phyloP scores from a whole-genome alignment of 2,888 invertebrate species.

The Diaphora mendica region DNA sequence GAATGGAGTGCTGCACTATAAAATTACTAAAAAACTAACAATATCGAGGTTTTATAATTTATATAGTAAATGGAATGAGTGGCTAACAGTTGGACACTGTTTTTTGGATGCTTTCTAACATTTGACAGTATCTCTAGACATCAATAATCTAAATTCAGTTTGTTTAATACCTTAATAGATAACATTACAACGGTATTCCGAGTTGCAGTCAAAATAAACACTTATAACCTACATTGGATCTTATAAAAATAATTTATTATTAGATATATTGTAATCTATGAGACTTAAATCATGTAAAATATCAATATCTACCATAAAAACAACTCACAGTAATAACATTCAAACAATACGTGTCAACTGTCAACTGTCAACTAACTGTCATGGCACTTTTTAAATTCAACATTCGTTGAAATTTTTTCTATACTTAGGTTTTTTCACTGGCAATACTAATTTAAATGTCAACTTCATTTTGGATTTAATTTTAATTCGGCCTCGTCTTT shows the following conservation, averaged over 20 bases:
- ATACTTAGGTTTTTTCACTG: background rate
- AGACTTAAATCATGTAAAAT: background rate
- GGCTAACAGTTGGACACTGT: no score
- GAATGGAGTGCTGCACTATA: no score
- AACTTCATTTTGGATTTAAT: slow-evolving; percentile 67
- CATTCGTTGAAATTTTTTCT: background rate
- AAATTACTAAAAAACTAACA: no score
- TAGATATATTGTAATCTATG: background rate
- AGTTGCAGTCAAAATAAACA: background rate
- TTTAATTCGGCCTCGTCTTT: slow-evolving; percentile 76
- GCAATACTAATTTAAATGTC: slow-evolving; percentile 19
- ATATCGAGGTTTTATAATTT: no score
- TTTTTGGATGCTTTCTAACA: no score
- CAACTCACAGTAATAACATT: background rate
- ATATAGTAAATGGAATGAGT: no score
- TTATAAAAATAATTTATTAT: background rate
- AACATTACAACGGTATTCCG: background rate
- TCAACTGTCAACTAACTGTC: slow-evolving; percentile 11
- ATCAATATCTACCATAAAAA: background rate
- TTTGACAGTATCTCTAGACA: no score
- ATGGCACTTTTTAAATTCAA: slow-evolving; percentile 44
- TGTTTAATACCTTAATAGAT: no score
- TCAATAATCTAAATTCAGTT: no score
- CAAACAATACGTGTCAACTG: no score
- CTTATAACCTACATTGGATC: background rate